phyloP scores from a whole-genome alignment of 2,797 vertebrate genomes.

The Brotogeris chrysoptera region DNA sequence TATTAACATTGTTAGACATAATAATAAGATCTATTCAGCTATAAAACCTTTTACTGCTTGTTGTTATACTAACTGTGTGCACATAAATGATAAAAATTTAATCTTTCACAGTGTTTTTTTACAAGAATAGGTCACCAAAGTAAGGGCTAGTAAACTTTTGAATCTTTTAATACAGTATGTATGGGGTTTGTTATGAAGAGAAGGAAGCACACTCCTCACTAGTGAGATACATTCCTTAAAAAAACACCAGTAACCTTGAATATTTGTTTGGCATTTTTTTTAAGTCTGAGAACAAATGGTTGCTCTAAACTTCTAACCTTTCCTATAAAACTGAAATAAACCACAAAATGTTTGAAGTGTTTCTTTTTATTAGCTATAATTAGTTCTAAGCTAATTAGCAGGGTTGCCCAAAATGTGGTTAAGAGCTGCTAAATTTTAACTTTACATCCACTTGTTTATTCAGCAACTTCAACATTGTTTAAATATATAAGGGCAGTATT shows the following conservation, averaged over 20 bases:
- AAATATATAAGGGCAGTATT: neutral
- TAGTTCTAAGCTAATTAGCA: neutral
- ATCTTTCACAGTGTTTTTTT: neutral
- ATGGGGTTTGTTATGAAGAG: neutral
- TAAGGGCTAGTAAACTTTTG: neutral
- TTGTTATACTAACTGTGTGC: neutral
- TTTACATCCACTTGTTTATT: neutral
- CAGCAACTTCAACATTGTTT: neutral
- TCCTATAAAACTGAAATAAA: neutral
- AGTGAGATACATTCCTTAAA: neutral
- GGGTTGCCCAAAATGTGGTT: neutral
- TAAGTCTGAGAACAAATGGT: neutral
- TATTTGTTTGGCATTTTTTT: neutral
- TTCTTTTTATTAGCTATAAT: neutral
- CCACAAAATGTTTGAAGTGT: neutral
- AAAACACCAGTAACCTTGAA: neutral
- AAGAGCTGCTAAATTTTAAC: neutral
- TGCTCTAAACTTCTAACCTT: neutral
- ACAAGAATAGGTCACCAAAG: neutral
- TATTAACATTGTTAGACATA: neutral
- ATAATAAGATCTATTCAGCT: neutral
- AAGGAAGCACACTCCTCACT: neutral
- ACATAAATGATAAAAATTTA: neutral
- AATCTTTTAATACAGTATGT: neutral
- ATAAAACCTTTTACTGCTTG: neutral